Evolutionary conservation across 2,797 vertebrate species (phyloP), one percentile per base, ranked within the genome.

Genomic region (Heliangelus exortis): DNA sequence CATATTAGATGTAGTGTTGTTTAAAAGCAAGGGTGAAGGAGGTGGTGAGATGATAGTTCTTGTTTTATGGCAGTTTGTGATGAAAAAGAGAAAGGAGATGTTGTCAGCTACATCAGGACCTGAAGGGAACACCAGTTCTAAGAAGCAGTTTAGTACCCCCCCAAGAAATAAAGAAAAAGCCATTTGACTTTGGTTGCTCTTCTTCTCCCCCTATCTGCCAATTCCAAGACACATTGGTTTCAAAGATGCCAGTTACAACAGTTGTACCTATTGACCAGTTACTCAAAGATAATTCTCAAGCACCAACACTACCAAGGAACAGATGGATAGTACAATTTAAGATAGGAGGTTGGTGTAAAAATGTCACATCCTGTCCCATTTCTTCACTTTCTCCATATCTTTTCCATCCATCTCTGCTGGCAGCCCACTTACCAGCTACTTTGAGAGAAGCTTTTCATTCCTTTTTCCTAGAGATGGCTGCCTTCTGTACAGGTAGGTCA

Each of bases 171-270:
- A 69, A 41, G 28, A 48, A 51, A 54, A 13, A 25, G 21, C 14
- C 18, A 61, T 81, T 51, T 36, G 34, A 47, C 31, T 50, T 25
- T 39, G 47, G 22, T 5, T 39, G 48, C 12, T 4, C 23, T 43
- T 72, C 31, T 84, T 10, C 4, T 18, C 6, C 2, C 6, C 2
- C 12, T 1, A 4, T 7, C 13, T 25, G 9, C 16, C 12, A 7
- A 34, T 79, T 79, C 31, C 34, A 45, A 71, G n/a, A 26, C 19
- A 20, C 1, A 1, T 9, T 39, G 48, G 6, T 48, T 69, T 87
- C 39, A 80, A 91, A 59, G 58, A 36, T 85, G 43, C 22, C 23
- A 26, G 15, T 23, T 34, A 10, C 48, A 54, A 48, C 23, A 39
- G 33, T 41, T 41, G 10, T 48, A 51, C 57, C 15, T 63, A 20